Percentiles rank a stretch among this genome's conserved stretches.
Conservation (phyloP, 2,113 vertebrate species). For the Takifugu flavidus region DNA sequence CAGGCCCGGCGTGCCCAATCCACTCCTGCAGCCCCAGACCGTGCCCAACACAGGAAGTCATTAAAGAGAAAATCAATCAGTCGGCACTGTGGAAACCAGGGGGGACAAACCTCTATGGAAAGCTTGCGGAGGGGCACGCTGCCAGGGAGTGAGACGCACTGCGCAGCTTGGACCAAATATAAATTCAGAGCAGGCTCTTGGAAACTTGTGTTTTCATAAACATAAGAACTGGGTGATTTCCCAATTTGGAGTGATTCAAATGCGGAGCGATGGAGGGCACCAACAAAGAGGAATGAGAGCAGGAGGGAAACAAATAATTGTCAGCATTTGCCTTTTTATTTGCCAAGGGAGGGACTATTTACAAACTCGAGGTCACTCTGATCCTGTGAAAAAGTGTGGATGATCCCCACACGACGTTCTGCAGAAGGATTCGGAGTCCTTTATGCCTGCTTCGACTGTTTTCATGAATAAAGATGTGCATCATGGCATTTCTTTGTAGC, state of each 20-base stretch:
- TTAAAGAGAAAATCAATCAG: conserved; percentile 73
- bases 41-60: conserved; percentile 68
- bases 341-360: conserved; percentile 32
- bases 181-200: conserved; percentile 62
- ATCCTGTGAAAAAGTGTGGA: conserved; percentile 29
- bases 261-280: conserved; percentile 34
- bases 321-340: conserved; percentile 33
- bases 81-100: conserved; percentile 49
- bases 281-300: conserved; percentile 27
- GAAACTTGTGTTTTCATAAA: conserved; percentile 68
- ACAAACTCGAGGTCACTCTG: conserved; percentile 32
- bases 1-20: conserved; percentile 42
- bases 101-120: conserved; percentile 54
- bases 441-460: conserved; percentile 22
- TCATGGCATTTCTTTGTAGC: neutral
- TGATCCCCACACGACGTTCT: conserved; percentile 45
- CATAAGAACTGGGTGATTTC: conserved; percentile 48
- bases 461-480: conserved; percentile 53
- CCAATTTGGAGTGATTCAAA: conserved; percentile 50
- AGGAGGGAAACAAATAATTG: conserved; percentile 38
- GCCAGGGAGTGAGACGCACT: conserved; percentile 53
- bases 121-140: conserved; percentile 58
- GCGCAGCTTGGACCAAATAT: conserved; percentile 55
- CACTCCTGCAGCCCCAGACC: conserved; percentile 56
- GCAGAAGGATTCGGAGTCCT: conserved; percentile 21